phyloP scores from a whole-genome alignment of 64 coral and sea anemone species.

The Acropora yongei region DNA sequence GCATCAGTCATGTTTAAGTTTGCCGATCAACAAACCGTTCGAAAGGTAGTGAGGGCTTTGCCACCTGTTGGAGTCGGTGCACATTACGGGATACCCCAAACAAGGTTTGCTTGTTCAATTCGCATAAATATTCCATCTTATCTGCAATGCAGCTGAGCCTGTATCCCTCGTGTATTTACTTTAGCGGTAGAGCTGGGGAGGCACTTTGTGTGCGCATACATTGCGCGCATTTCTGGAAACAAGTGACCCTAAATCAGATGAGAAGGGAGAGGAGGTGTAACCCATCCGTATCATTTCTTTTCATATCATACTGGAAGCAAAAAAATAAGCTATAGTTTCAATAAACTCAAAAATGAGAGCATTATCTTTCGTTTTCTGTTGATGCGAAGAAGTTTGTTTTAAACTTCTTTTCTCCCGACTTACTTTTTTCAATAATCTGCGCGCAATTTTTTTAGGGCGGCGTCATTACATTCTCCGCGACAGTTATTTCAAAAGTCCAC shows the following conservation, averaged over 20 bases:
- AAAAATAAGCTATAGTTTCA: too few relatives aligned
- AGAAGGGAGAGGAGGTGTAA: too few relatives aligned
- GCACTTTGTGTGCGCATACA: too few relatives aligned
- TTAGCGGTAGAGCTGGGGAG: too few relatives aligned
- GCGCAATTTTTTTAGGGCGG: slow-evolving; percentile 52
- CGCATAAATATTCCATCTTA: background rate
- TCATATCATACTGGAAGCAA: too few relatives aligned
- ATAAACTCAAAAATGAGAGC: too few relatives aligned
- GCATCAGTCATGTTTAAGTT: slow-evolving; percentile 95
- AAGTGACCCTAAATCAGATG: too few relatives aligned
- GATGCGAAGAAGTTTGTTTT: too few relatives aligned
- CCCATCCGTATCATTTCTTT: too few relatives aligned
- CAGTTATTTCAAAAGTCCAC: slow-evolving; percentile 97
- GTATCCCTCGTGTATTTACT: too few relatives aligned
- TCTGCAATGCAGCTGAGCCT: background rate
- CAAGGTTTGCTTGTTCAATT: slow-evolving; percentile 59
- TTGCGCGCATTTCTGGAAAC: too few relatives aligned
- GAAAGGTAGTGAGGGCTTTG: slow-evolving; percentile 80
- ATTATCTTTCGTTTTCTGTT: too few relatives aligned
- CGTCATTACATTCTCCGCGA: slow-evolving; percentile 83
- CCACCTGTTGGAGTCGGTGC: slow-evolving; percentile 90
- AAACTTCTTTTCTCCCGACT: background rate
- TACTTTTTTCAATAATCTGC: background rate
- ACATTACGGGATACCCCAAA: slow-evolving; percentile 90
- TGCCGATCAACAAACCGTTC: slow-evolving; percentile 87